Percentiles rank a stretch among this genome's conserved stretches.
Evolutionary conservation across 2,797 vertebrate genomes (phyloP).

Genomic region (Triplophysa yarkandensis): DNA sequence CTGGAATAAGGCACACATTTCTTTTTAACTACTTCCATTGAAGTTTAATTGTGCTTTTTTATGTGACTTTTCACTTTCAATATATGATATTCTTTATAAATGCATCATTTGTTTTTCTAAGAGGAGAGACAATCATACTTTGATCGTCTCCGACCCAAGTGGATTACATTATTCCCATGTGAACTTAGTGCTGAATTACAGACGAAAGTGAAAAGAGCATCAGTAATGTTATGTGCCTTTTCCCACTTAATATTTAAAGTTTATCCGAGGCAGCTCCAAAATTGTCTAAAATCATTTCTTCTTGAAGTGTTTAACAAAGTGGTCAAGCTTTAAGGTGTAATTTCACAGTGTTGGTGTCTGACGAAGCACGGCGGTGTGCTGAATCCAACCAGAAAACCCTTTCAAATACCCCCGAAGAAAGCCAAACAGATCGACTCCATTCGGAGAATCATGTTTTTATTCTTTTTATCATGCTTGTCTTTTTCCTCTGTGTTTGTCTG

Average conservation of each 20-base stretch:
- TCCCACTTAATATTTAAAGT: conserved; percentile 25
- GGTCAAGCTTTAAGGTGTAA: conserved; percentile 12
- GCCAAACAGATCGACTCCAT: neutral
- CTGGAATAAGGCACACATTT: too few relatives aligned
- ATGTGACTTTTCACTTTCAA: neutral
- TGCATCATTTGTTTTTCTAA: neutral
- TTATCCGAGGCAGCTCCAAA: conserved; percentile 8
- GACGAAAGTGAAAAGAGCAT: neutral
- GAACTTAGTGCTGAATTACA: neutral
- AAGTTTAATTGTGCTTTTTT: conserved; percentile 26
- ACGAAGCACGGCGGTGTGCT: neutral
- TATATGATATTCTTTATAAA: neutral
- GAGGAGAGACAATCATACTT: neutral
- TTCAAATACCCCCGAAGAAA: conserved; percentile 18
- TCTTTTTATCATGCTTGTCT: conserved; percentile 22
- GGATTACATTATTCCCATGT: conserved; percentile 1
- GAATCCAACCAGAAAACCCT: conserved; percentile 19
- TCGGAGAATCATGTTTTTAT: neutral
- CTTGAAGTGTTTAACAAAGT: conserved; percentile 24
- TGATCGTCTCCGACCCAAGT: conserved; percentile 20
- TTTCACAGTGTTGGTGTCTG: conserved; percentile 31
- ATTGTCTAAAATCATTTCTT: conserved; percentile 29
- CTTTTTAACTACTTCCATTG: neutral
- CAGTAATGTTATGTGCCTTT: conserved; percentile 2
- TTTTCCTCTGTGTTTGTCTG: conserved; percentile 23